Evolutionary conservation across 2,797 vertebrate genomes (phyloP), one percentile per base, ranked within the genome.

Genomic region (Onychomys leucogaster): DNA sequence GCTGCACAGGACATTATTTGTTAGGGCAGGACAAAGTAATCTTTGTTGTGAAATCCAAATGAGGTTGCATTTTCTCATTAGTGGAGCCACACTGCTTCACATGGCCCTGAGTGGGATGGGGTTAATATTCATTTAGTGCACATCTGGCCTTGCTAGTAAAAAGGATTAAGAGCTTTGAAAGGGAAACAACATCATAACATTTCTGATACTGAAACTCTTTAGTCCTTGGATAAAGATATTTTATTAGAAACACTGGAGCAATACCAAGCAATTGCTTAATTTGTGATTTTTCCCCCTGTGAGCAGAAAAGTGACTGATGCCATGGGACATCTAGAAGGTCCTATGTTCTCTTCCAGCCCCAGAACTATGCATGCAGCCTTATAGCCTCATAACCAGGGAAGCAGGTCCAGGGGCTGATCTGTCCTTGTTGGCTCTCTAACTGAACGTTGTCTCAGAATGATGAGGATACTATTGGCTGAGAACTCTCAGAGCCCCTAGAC

Each of bases 121-220:
- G 76, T 67, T 88, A 95, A 97, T 59, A 80, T 32, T 96, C 96
- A 69, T 97, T 97, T 96, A 97, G 71, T 37, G 37, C 21, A 89
- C 96, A 97, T 91, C 95, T 96, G 96, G 97, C 90, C 93, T 97
- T 34, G 0, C 57, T 82, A 43, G 94, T 63, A 86, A 85, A 96
- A 88, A 82, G 96, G 96, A 98, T 97, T 97, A 97, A 97, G 93
- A 88, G 93, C 96, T 97, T 97, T 11, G 16, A 63, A 93, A 95
- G 95, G 81, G 92, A 96, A 97, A 95, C 65, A 89, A 21, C 41
- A 89, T 95, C 85, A 78, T 76, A 95, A 87, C 90, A 95, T 94
- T 91, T 94, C 82, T 83, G 82, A 69, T 85, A 29, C 37, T n/a
- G 71, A 96, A 76, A 89, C 81, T 94, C 49, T 96, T 97, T 87